Conservation (phyloP, 2,797 vertebrate genomes). For the Argentina silus region DNA sequence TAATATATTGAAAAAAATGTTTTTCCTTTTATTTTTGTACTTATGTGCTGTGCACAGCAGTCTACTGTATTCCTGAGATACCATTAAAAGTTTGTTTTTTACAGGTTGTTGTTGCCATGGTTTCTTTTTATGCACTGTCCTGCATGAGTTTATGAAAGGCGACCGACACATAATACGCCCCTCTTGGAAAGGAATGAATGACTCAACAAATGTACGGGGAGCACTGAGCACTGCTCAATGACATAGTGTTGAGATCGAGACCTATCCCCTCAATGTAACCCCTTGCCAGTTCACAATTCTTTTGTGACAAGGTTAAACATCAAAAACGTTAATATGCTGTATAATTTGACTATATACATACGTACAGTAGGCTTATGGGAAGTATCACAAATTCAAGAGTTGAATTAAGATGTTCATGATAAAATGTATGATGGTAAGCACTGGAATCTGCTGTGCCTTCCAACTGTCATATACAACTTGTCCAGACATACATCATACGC, state of each 20-base stretch:
- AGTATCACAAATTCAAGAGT: no score
- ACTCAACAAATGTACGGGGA: background rate
- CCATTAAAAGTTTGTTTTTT: slow-evolving; percentile 79
- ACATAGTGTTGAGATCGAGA: no score
- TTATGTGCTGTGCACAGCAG: slow-evolving; percentile 87
- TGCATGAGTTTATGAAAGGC: background rate
- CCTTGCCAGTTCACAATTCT: no score
- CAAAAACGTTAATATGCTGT: no score
- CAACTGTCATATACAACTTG: background rate
- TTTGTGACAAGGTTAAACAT: no score
- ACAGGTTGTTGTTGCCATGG: slow-evolving; percentile 42
- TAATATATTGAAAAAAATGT: slow-evolving; percentile 65
- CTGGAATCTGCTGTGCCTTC: background rate
- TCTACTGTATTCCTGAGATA: slow-evolving; percentile 77
- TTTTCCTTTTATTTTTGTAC: slow-evolving; percentile 84
- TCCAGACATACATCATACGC: background rate
- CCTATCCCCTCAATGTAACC: no score
- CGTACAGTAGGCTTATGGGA: no score
- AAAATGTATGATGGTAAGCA: background rate
- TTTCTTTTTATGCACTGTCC: slow-evolving; percentile 24
- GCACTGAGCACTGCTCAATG: background rate
- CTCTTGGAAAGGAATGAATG: background rate
- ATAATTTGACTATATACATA: no score
- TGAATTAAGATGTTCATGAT: background rate
- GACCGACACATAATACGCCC: background rate